phyloP scores from a whole-genome alignment of 2,888 invertebrate genomes.

The Ichneumon xanthorius region DNA sequence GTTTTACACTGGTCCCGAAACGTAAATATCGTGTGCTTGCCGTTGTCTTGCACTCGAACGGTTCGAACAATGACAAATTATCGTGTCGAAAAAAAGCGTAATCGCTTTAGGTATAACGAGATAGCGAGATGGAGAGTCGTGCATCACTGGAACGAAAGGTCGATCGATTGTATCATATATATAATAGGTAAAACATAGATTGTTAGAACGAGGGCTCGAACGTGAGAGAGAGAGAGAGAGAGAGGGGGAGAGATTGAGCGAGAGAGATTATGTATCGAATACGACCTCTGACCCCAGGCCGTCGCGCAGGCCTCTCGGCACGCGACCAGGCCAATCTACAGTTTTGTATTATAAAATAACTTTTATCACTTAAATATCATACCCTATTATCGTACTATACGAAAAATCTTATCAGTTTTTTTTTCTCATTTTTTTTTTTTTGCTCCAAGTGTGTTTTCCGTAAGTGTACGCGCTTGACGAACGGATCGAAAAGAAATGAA shows the following conservation, averaged over 20 bases:
- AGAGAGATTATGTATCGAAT: constrained; percentile 55
- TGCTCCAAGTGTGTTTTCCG: constrained; percentile 26
- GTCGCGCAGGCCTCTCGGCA: constrained; percentile 35
- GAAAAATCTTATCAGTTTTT: constrained; percentile 25
- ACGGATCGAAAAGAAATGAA: constrained; percentile 25
- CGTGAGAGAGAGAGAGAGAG: constrained; percentile 8
- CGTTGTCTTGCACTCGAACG: constrained; percentile 20
- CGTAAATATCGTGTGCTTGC: not conserved
- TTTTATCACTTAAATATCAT: constrained; percentile 49
- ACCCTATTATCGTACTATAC: constrained; percentile 46
- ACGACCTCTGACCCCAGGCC: constrained; percentile 62
- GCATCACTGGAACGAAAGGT: constrained; percentile 64
- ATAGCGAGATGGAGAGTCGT: constrained; percentile 51
- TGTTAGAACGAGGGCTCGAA: constrained; percentile 41
- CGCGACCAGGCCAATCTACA: constrained; percentile 51
- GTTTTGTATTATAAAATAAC: constrained; percentile 65
- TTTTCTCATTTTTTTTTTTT: not conserved
- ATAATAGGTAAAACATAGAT: constrained; percentile 66
- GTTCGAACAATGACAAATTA: constrained; percentile 63
- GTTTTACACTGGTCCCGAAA: constrained; percentile 13
- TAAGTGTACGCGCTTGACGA: constrained; percentile 11
- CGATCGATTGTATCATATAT: constrained; percentile 68
- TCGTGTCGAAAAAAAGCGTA: constrained; percentile 39
- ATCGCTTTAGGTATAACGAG: constrained; percentile 21
- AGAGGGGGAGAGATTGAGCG: constrained; percentile 29